Conservation (phyloP, 2,113 vertebrate genomes). For the Fulmarus glacialis region DNA sequence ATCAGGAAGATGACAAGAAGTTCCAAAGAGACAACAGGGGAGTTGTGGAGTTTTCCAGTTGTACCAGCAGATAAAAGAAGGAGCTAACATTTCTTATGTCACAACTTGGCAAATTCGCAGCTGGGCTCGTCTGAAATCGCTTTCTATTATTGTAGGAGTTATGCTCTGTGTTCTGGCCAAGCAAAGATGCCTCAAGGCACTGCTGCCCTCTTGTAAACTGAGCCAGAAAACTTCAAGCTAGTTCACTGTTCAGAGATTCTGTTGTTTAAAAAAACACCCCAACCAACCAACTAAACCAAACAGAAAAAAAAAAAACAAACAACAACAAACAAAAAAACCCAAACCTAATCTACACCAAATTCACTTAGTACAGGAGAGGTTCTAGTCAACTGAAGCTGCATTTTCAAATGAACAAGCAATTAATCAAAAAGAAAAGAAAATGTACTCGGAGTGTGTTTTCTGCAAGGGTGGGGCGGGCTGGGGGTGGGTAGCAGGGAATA, state of each 20-base stretch:
- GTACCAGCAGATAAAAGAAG: not conserved
- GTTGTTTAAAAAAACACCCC: not conserved
- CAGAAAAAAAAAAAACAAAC: not conserved
- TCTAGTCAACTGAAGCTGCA: not conserved
- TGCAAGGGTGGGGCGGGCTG: not conserved
- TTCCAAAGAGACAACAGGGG: not conserved
- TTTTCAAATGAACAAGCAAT: not conserved
- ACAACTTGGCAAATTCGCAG: not conserved
- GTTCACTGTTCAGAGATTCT: not conserved
- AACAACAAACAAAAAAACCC: not conserved
- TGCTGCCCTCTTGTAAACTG: not conserved
- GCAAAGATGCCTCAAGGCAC: not conserved
- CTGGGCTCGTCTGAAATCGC: rapidly evolving
- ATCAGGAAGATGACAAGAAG: not conserved
- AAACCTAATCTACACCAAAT: not conserved
- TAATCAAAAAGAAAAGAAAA: not conserved
- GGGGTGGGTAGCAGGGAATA: rapidly evolving
- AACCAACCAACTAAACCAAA: not conserved
- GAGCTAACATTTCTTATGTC: not conserved
- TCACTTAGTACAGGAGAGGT: not conserved
- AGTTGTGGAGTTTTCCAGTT: not conserved
- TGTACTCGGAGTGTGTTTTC: not conserved
- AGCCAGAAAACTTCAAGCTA: not conserved
- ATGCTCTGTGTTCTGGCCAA: not conserved
- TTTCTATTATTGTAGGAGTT: not conserved